Conservation (phyloP, 2,113 vertebrate genomes). For the Litocranius walleri region DNA sequence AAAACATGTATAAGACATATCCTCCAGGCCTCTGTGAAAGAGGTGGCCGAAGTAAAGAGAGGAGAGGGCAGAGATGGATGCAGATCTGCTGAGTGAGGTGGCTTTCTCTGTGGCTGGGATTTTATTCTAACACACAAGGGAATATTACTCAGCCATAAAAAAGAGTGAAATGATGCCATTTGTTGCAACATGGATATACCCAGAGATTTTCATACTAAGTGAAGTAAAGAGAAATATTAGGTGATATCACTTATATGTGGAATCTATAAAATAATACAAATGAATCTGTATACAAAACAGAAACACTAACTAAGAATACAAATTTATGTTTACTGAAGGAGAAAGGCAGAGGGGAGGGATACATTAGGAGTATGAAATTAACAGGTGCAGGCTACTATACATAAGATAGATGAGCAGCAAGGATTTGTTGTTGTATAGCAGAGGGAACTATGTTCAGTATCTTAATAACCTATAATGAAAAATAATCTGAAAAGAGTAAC, state of each 20-base stretch:
- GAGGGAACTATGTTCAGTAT: not conserved
- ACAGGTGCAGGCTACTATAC: not conserved
- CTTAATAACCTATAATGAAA: not conserved
- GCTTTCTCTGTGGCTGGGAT: not conserved
- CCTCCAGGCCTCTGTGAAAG: not conserved
- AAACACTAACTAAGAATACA: not conserved
- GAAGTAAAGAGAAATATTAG: not conserved
- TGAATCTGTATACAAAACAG: not conserved
- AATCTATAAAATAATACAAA: not conserved
- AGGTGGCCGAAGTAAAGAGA: not conserved
- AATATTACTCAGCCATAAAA: not conserved
- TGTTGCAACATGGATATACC: not conserved
- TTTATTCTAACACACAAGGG: not conserved
- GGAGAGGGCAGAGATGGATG: not conserved
- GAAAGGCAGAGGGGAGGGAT: not conserved
- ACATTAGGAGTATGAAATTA: not conserved
- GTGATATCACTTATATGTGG: not conserved
- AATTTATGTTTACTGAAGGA: not conserved
- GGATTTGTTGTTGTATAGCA: not conserved
- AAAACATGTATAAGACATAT: slow-evolving; percentile 57
- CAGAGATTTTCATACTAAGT: not conserved
- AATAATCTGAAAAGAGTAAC: not conserved
- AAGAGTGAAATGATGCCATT: not conserved
- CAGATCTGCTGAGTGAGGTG: not conserved
- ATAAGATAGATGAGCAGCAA: not conserved